These are phyloP conservation scores for Hippopotamyrus pictus DNA, from an alignment of 2,797 vertebrate genomes.

Conservation along the genomic window DNA sequence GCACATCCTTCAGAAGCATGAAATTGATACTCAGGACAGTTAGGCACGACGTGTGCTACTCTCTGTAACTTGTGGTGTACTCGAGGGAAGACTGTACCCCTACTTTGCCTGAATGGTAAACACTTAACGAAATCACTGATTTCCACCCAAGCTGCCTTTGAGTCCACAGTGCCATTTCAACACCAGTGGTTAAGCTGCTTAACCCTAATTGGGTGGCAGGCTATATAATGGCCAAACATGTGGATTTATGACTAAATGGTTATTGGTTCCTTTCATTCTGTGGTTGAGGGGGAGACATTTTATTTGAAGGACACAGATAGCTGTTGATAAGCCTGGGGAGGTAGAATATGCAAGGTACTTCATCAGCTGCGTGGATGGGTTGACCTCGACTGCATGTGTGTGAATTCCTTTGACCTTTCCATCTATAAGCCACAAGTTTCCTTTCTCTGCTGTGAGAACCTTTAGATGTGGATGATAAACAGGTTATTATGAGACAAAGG, in stretches of 20 bases:
- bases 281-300: background rate
- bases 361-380: background rate
- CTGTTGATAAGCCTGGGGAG: background rate
- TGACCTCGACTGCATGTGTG: background rate
- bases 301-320: background rate
- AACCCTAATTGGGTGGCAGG: background rate
- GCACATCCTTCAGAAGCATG: background rate
- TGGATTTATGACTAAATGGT: background rate
- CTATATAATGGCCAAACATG: background rate
- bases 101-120: background rate
- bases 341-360: background rate
- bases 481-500: background rate
- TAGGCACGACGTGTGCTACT: background rate
- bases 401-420: background rate
- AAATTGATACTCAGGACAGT: slow-evolving; percentile 2
- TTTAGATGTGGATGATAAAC: background rate
- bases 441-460: background rate
- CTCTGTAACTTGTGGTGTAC: background rate
- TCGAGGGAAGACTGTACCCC: background rate
- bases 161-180: background rate
- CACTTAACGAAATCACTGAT: background rate
- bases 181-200: background rate
- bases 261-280: background rate
- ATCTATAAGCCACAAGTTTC: background rate
- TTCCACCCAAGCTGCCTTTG: background rate